A percentile compares a stretch with the other conserved stretches of the same genome.
Conservation (phyloP, 2,113 vertebrate species). For the Oreocharis arfaki region DNA sequence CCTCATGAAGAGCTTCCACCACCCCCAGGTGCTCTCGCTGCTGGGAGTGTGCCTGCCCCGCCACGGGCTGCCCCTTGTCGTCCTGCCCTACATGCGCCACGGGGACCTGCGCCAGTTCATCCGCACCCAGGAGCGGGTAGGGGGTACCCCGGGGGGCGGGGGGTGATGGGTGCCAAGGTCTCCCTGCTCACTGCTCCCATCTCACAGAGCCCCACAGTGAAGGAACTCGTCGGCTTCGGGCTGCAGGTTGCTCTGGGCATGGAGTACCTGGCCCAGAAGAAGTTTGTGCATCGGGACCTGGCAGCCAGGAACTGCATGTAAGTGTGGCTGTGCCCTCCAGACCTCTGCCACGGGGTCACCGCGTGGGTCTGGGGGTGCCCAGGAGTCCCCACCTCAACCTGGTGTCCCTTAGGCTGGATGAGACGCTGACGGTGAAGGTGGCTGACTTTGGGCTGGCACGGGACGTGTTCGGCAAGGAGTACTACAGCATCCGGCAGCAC, state of each 20-base stretch:
- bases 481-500: slow-evolving; percentile 88
- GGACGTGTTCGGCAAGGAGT: slow-evolving; percentile 91
- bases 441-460: slow-evolving; percentile 96
- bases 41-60: slow-evolving; percentile 86
- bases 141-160: not conserved
- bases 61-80: slow-evolving; percentile 85
- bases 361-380: rapidly evolving
- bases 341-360: not conserved
- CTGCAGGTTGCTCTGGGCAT: slow-evolving; percentile 94
- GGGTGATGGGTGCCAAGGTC: rapidly evolving
- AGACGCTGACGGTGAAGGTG: slow-evolving; percentile 92
- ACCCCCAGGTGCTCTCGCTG: slow-evolving; percentile 88
- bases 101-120: slow-evolving; percentile 93
- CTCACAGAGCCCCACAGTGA: slow-evolving; percentile 88
- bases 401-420: slow-evolving; percentile 81
- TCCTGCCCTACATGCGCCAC: slow-evolving; percentile 93
- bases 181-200: not conserved
- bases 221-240: slow-evolving; percentile 93
- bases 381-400: not conserved
- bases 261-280: slow-evolving; percentile 93
- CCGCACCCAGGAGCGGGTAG: slow-evolving; percentile 85
- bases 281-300: slow-evolving; percentile 95
- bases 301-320: slow-evolving; percentile 98
- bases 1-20: slow-evolving; percentile 93
- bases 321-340: slow-evolving; percentile 22